Evolutionary conservation across 2,888 invertebrate species (phyloP), one percentile per base, ranked within the genome.

Genomic region (Leucoptera coffeella): DNA sequence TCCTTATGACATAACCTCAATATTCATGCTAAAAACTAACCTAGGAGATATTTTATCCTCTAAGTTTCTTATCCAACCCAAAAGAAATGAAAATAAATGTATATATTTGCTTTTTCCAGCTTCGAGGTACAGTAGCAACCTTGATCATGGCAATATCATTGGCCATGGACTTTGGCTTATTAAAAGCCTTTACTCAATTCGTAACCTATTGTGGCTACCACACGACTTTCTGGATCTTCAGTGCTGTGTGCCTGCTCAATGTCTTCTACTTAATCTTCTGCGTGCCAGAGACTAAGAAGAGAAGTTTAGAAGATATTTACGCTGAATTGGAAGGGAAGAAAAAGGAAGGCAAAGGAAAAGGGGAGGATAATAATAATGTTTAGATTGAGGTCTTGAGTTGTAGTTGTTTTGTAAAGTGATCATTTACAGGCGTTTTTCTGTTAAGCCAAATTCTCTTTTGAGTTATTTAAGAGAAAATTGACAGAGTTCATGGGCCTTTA

Each of bases 271-370:
- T 89, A 1, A 78, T 84, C 35, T 61, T 82, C 40, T 85, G 74
- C 46, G 88, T 95, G n/a, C 95, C 95, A 2, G 95, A 96, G 60
- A 96, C 95, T 0, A 86, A 88, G 46, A 94, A 91, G 38, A 82
- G 87, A 45, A 84, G 81, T 25, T 69, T 95, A 29, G 91, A 93
- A 53, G 93, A 93, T 37, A 94, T 96, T 42, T 90, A 91, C 49
- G 78, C 82, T 20, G 82, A 84, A 40, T 71, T 90, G 43, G 79
- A 81, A 37, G 80, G 78, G 2, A 19, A 10, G 10, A 14, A 15
- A 10, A 14, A 14, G 17, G 12, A 12, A 11, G 17, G 2, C 12
- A 14, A 12, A 3, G 22, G 7, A 11, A 12, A 22, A 8, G 20
- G 50, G 0, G 50, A 48, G 1, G 59, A 58, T 32, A 47, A 44